These are phyloP conservation scores for Sebastes wilsoni DNA, from an alignment of 2,797 vertebrate species.

Conservation along the genomic window DNA sequence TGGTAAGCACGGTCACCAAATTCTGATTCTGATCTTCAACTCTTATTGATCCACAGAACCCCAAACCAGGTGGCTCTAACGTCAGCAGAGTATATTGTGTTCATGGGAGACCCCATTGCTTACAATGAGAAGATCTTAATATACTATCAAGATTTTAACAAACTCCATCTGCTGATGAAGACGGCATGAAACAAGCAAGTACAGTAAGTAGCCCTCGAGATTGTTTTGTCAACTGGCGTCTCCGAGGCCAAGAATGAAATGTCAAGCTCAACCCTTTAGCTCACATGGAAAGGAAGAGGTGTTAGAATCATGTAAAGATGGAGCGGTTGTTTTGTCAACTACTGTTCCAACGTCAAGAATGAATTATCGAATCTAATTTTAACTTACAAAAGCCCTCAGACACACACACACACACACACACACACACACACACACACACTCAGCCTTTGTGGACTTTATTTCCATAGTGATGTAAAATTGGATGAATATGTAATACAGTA, in stretches of 20 bases:
- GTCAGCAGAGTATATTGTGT: background rate
- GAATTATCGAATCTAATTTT: background rate
- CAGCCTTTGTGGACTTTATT: background rate
- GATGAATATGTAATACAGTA: conserved; percentile 28
- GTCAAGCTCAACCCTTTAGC: background rate
- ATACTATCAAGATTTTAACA: background rate
- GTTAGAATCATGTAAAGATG: background rate
- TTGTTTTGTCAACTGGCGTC: too few species aligned
- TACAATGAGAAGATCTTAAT: background rate
- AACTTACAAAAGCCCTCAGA: background rate
- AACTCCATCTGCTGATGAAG: background rate
- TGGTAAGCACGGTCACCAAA: background rate
- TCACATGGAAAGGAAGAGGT: background rate
- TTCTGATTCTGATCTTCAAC: background rate
- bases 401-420: background rate
- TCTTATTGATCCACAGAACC: background rate
- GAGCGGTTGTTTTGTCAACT: background rate
- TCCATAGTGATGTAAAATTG: conserved; percentile 3
- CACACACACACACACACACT: background rate
- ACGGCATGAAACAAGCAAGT: background rate
- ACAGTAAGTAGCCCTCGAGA: too few species aligned
- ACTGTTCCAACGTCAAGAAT: background rate
- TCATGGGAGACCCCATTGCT: background rate
- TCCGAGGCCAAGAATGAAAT: background rate
- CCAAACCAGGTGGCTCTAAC: background rate